A percentile compares a stretch with the other conserved stretches of the same genome.
phyloP scores from a whole-genome alignment of 2,113 vertebrate genomes.

The Elgaria multicarinata region DNA sequence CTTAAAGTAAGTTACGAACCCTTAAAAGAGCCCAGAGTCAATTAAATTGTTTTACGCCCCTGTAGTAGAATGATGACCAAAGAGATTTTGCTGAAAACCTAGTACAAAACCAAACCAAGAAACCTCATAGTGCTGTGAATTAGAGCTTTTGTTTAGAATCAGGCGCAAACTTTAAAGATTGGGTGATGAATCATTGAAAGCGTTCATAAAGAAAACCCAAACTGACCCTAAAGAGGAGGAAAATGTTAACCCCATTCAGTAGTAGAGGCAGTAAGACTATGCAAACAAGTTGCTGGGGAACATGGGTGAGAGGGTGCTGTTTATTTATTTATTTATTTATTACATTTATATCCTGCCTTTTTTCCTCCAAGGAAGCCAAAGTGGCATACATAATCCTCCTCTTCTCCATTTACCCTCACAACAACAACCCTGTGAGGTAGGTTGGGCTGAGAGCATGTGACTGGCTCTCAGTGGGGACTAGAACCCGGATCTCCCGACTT shows the following conservation, averaged over 20 bases:
- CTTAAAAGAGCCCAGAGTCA: slow-evolving; percentile 49
- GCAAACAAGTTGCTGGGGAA: too few species aligned
- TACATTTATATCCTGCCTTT: too few species aligned
- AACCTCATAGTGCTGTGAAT: neutral
- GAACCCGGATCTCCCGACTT: too few species aligned
- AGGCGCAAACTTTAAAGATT: slow-evolving; percentile 63
- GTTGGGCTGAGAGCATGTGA: too few species aligned
- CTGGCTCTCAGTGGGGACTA: too few species aligned
- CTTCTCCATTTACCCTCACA: too few species aligned
- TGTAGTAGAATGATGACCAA: slow-evolving; percentile 57
- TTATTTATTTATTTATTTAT: too few species aligned
- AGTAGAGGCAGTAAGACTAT: too few species aligned
- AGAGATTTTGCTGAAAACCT: slow-evolving; percentile 59
- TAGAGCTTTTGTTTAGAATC: slow-evolving; percentile 65
- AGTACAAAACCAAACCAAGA: slow-evolving; percentile 28
- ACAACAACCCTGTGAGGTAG: too few species aligned
- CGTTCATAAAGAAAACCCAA: slow-evolving; percentile 67
- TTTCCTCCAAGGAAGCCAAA: too few species aligned
- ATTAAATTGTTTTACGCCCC: slow-evolving; percentile 39
- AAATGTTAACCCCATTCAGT: slow-evolving; percentile 41
- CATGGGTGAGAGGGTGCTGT: too few species aligned
- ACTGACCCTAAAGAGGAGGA: slow-evolving; percentile 60
- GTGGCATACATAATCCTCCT: too few species aligned
- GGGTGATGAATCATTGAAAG: slow-evolving; percentile 66
- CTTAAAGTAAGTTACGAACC: slow-evolving; percentile 44